Percentiles rank a stretch among this genome's conserved stretches.
Evolutionary conservation across 2,113 vertebrate species (phyloP).

Genomic region (Baryphthengus martii): DNA sequence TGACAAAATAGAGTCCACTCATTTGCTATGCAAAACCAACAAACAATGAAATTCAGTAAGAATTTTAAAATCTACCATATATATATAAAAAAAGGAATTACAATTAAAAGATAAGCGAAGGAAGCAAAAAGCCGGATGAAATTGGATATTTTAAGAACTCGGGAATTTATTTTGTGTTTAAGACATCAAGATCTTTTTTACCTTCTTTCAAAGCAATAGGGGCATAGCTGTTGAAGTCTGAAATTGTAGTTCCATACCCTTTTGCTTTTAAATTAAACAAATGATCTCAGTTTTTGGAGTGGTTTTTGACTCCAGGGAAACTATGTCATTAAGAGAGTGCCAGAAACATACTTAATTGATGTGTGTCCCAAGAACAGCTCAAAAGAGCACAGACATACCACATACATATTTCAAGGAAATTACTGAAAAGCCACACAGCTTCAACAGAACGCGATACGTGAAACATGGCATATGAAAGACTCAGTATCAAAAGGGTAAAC

Average conservation of each 20-base stretch:
- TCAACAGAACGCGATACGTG: conserved; percentile 63
- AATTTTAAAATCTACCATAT: not conserved
- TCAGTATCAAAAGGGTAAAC: conserved; percentile 70
- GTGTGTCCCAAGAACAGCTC: conserved; percentile 68
- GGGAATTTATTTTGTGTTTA: conserved; percentile 46
- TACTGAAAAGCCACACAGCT: conserved; percentile 66
- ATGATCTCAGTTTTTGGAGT: conserved; percentile 77
- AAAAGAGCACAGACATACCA: conserved; percentile 65
- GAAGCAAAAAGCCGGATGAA: not conserved
- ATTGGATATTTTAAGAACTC: conserved; percentile 37
- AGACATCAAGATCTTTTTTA: conserved; percentile 28
- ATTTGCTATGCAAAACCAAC: conserved; percentile 43
- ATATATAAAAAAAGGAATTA: not conserved
- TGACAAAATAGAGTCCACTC: conserved; percentile 62
- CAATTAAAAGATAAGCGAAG: conserved; percentile 16
- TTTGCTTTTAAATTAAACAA: conserved; percentile 80
- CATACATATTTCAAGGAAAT: conserved; percentile 79
- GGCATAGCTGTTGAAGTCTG: conserved; percentile 63
- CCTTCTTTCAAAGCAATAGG: conserved; percentile 58
- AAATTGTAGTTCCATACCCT: conserved; percentile 73
- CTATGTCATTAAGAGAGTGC: conserved; percentile 74
- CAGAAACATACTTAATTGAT: conserved; percentile 76
- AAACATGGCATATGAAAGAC: conserved; percentile 66
- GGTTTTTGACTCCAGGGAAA: conserved; percentile 70
- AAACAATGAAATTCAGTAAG: not conserved